Evolutionary conservation across 2,888 invertebrate species (phyloP).

Genomic region (Apotomis turbidana): DNA sequence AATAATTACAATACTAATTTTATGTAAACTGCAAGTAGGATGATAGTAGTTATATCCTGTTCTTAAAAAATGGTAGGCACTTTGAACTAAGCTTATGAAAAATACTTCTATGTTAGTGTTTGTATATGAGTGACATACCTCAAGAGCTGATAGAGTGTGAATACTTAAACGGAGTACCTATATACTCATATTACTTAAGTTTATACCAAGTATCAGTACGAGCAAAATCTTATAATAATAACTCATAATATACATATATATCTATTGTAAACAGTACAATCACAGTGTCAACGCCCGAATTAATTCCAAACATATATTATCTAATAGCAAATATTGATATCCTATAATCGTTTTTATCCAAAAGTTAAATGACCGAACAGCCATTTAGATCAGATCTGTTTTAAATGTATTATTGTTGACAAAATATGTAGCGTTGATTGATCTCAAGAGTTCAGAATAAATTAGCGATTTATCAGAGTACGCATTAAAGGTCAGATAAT

Average conservation of each 20-base stretch:
- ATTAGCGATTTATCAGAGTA: constrained; percentile 9
- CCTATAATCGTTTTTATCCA: constrained; percentile 7
- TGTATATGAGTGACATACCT: too few species aligned
- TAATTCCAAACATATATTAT: neutral
- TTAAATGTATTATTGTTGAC: neutral
- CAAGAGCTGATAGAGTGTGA: too few species aligned
- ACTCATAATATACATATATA: neutral
- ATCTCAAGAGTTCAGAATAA: constrained; percentile 3
- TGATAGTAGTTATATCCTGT: too few species aligned
- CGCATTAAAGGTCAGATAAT: constrained; percentile 15
- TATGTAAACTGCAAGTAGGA: too few species aligned
- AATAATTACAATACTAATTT: too few species aligned
- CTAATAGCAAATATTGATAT: constrained; percentile 18
- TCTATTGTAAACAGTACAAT: constrained; percentile 2
- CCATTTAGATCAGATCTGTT: constrained; percentile 1
- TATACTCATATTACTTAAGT: too few species aligned
- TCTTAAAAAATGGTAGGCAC: too few species aligned
- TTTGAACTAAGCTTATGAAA: too few species aligned
- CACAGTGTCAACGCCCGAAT: constrained; percentile 20
- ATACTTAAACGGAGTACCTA: too few species aligned
- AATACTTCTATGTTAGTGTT: too few species aligned
- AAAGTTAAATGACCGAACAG: constrained; percentile 15
- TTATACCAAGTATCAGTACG: too few species aligned
- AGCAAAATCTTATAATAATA: too few species aligned
- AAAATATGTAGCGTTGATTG: neutral